These are phyloP conservation scores for Zaprionus obscuricornis DNA, from an alignment of 2,888 invertebrate species.

Conservation along the genomic window DNA sequence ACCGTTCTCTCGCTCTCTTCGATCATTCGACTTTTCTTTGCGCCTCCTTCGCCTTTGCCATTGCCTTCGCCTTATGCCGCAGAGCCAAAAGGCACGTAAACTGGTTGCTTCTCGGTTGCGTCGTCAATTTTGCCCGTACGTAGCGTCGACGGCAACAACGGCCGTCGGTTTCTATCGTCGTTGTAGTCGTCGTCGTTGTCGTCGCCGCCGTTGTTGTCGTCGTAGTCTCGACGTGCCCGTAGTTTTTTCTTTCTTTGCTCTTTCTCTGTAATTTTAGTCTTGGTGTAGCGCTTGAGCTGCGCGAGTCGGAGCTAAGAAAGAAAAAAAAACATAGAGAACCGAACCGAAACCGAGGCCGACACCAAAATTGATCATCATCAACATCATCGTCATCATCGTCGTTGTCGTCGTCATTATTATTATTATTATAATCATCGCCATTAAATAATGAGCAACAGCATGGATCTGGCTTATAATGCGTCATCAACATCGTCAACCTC, in stretches of 20 bases:
- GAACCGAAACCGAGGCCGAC: slow-evolving; percentile 6
- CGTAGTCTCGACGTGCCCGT: slow-evolving; percentile 67
- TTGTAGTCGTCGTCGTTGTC: slow-evolving; percentile 38
- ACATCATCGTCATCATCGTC: too few relatives aligned
- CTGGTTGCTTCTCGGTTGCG: slow-evolving; percentile 60
- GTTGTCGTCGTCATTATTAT: too few relatives aligned
- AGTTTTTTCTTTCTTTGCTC: slow-evolving; percentile 35
- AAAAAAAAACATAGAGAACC: slow-evolving; percentile 20
- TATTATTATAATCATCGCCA: too few relatives aligned
- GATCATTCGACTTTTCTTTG: slow-evolving; percentile 48
- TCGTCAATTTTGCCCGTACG: slow-evolving; percentile 38
- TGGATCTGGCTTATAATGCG: slow-evolving; percentile 72
- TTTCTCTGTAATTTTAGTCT: slow-evolving; percentile 61
- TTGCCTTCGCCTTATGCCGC: slow-evolving; percentile 38
- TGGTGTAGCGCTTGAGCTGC: slow-evolving; percentile 73
- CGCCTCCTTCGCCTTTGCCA: slow-evolving; percentile 50
- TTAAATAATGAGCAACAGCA: slow-evolving; percentile 19
- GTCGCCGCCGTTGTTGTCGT: slow-evolving; percentile 22
- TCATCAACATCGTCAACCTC: slow-evolving; percentile 58
- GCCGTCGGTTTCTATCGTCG: too few relatives aligned
- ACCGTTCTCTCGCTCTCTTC: too few relatives aligned
- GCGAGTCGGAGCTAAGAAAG: slow-evolving; percentile 56
- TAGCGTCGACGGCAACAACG: slow-evolving; percentile 21
- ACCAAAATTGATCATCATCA: slow-evolving; percentile 12
- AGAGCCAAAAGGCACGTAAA: slow-evolving; percentile 79